Evolutionary conservation across 1,140 invertebrate genomes (phyloP).

Genomic region (Philotrypesis tridentata): DNA sequence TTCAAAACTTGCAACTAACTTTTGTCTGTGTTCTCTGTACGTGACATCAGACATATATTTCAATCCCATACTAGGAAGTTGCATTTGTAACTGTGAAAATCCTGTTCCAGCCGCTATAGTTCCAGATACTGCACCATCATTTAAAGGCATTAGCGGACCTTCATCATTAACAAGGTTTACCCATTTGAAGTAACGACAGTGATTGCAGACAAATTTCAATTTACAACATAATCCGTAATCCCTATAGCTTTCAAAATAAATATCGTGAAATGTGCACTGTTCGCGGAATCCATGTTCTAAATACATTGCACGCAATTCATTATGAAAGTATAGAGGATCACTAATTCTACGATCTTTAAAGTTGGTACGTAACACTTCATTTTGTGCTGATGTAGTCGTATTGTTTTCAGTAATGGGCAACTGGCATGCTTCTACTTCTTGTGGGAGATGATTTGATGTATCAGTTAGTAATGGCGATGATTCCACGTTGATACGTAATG

Average conservation of each 20-base stretch:
- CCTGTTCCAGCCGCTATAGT: neutral
- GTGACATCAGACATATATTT: neutral
- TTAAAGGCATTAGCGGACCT: neutral
- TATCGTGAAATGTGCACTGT: too few species aligned
- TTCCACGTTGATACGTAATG: too few species aligned
- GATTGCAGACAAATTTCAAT: neutral
- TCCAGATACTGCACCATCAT: neutral
- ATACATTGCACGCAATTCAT: too few species aligned
- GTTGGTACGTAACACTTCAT: too few species aligned
- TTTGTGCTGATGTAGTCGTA: too few species aligned
- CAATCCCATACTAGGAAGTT: neutral
- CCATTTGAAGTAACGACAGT: neutral
- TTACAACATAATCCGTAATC: neutral
- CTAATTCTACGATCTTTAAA: too few species aligned
- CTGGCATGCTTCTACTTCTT: too few species aligned
- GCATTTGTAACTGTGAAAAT: neutral
- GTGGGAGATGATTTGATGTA: too few species aligned
- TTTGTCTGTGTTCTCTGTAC: neutral
- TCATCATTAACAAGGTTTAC: neutral
- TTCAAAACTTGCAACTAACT: constrained; percentile 46
- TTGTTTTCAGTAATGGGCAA: too few species aligned
- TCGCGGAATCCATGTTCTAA: too few species aligned
- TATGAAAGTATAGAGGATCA: too few species aligned
- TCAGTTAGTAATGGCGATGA: too few species aligned
- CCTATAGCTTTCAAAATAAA: neutral